Conservation (phyloP, 2,113 vertebrate genomes). For the Hiodon tergisus region DNA sequence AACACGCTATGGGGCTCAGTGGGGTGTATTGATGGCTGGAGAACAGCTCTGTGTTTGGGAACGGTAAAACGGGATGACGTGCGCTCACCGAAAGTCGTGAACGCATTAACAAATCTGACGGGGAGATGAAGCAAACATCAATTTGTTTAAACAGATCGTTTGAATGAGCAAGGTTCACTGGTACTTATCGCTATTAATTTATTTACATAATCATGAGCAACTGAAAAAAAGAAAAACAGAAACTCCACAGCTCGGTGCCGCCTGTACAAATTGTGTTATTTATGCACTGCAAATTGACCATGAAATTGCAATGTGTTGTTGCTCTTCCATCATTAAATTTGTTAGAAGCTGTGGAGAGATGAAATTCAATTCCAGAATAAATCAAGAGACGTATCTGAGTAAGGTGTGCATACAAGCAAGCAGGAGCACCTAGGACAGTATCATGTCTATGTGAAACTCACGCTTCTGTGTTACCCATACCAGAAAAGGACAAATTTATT, state of each 20-base stretch:
- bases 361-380: background rate
- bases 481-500: no score
- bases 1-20: background rate
- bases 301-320: conserved; percentile 61
- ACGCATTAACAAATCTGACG: conserved; percentile 33
- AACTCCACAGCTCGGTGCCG: conserved; percentile 14
- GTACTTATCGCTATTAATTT: conserved; percentile 46
- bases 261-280: conserved; percentile 41
- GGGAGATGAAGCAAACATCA: conserved; percentile 28
- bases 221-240: conserved; percentile 21
- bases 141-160: conserved; percentile 51
- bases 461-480: no score
- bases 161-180: conserved; percentile 33
- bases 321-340: conserved; percentile 51
- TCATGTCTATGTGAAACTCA: no score
- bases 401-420: background rate
- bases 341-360: conserved; percentile 37
- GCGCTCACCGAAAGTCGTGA: conserved; percentile 16
- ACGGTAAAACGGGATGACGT: background rate
- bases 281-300: conserved; percentile 57
- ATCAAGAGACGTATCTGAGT: background rate
- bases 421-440: background rate
- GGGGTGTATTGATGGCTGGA: background rate
- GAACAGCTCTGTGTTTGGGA: background rate
- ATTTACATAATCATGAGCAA: conserved; percentile 48